Percentiles rank a stretch among this genome's conserved stretches.
Conservation (phyloP, 1,140 invertebrate genomes). For the Bathynomus jamesi region DNA sequence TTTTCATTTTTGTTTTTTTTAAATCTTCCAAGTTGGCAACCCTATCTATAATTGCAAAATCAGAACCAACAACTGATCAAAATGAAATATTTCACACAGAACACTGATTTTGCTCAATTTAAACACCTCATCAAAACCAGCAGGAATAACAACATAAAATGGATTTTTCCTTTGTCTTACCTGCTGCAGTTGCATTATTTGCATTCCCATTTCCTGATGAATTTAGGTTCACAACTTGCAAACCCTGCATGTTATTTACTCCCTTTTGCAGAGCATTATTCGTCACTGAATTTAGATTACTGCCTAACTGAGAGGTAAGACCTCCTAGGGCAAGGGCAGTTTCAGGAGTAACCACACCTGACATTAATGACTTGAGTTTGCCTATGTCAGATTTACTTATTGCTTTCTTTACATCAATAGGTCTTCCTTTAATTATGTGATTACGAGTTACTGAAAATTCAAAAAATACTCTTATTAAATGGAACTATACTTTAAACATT, state of each 20-base stretch:
- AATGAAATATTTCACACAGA: too few species aligned
- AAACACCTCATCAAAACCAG: too few species aligned
- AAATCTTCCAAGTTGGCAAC: too few species aligned
- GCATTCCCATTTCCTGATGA: neutral
- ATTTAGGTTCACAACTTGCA: neutral
- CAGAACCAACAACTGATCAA: too few species aligned
- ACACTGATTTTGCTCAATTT: too few species aligned
- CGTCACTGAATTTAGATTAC: neutral
- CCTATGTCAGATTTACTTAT: slow-evolving; percentile 37
- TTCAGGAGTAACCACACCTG: slow-evolving; percentile 14
- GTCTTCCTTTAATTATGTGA: slow-evolving; percentile 45
- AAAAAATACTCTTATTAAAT: too few species aligned
- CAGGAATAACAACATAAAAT: too few species aligned
- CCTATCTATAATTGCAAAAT: too few species aligned
- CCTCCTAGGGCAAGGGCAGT: slow-evolving; percentile 15
- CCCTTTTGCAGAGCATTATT: neutral
- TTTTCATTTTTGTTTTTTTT: too few species aligned
- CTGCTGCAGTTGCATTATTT: neutral
- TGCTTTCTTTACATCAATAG: slow-evolving; percentile 38
- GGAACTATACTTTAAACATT: too few species aligned
- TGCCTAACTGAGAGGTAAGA: too few species aligned
- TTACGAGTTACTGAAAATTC: slow-evolving; percentile 55
- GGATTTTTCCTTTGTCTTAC: neutral
- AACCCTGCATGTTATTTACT: neutral
- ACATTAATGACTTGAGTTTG: slow-evolving; percentile 31